Evolutionary conservation across 2,113 vertebrate genomes (phyloP).

Genomic region (Xyrauchen texanus): DNA sequence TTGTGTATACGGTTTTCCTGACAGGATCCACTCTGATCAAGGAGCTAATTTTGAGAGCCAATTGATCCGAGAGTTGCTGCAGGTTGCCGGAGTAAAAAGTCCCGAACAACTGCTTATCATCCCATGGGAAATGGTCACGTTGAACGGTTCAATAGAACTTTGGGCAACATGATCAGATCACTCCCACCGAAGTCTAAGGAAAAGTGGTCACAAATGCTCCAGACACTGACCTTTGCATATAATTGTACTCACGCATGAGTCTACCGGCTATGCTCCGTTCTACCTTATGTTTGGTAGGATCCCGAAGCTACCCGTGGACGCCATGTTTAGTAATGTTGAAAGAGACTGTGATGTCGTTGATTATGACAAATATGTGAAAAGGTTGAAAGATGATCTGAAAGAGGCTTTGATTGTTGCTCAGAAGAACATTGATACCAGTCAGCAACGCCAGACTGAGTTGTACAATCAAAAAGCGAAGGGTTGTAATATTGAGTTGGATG

Average conservation of each 20-base stretch:
- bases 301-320: background rate
- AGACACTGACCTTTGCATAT: too few relatives aligned
- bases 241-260: background rate
- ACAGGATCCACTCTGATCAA: conserved; percentile 2
- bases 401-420: background rate
- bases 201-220: too few relatives aligned
- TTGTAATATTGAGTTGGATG: background rate
- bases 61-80: background rate
- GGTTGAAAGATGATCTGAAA: background rate
- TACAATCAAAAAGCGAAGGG: background rate
- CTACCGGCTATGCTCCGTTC: background rate
- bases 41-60: background rate
- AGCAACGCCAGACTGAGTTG: background rate
- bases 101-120: background rate
- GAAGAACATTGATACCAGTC: background rate
- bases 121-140: too few relatives aligned
- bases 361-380: conserved; percentile 1
- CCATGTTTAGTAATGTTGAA: background rate
- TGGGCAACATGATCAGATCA: too few relatives aligned
- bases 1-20: background rate
- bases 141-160: too few relatives aligned
- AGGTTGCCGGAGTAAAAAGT: background rate
- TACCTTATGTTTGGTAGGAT: background rate
- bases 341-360: background rate
- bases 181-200: too few relatives aligned